phyloP scores from a whole-genome alignment of 2,113 vertebrate genomes.

The Vidua chalybeata region DNA sequence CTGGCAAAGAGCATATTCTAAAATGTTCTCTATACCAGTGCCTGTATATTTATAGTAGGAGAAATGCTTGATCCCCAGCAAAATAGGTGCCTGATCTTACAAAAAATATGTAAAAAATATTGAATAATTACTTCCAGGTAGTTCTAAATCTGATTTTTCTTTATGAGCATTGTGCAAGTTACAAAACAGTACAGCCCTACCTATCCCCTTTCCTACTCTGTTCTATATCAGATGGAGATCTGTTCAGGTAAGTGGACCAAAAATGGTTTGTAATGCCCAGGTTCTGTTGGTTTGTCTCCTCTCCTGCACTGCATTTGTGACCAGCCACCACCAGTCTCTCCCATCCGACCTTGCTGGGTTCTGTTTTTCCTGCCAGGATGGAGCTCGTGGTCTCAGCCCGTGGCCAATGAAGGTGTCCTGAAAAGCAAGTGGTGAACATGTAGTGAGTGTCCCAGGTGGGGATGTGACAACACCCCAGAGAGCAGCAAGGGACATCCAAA shows the following conservation, averaged over 20 bases:
- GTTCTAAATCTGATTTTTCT: background rate
- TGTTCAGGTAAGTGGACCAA: background rate
- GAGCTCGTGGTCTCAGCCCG: rapidly evolving
- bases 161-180: background rate
- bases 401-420: background rate
- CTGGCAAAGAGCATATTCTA: background rate
- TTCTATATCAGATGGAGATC: background rate
- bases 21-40: background rate
- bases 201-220: background rate
- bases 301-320: background rate
- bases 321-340: background rate
- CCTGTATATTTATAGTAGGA: background rate
- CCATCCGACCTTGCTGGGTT: background rate
- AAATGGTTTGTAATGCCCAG: background rate
- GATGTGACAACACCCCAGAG: background rate
- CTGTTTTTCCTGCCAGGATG: background rate
- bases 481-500: background rate
- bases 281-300: background rate
- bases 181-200: background rate
- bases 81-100: background rate
- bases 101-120: background rate
- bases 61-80: background rate
- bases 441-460: background rate
- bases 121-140: background rate
- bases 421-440: background rate